Evolutionary conservation across 2,888 invertebrate genomes (phyloP), one percentile per base, ranked within the genome.

Genomic region (Amblyteles armatorius): DNA sequence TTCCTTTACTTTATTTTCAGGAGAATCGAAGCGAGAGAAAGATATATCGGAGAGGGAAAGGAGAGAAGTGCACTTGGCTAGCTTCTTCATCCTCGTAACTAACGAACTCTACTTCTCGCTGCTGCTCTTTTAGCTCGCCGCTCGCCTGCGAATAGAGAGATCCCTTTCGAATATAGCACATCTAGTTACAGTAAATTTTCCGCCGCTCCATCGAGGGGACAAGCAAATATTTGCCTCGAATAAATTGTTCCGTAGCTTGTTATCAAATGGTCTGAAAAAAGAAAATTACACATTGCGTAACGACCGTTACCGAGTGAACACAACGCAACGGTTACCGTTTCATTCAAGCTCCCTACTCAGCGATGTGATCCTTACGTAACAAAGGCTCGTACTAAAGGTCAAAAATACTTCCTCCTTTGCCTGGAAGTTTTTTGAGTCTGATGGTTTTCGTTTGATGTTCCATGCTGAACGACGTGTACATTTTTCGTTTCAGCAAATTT

Each of bases 21-120:
- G n/a, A 78, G 29, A 60, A 63, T 19, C 69, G 63, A 63, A 74
- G 50, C 44, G 55, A 55, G 63, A 52, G 67, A 57, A 52, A 57
- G 69, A 73, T 40, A 63, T 22, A 65, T 76, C 50, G 52, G 50
- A 19, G 50, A 19, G 60, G 65, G 33, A 67, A 65, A 52, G 76
- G 57, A 22, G 40, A 48, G 72, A 36, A 65, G 72, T 63, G 60
- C 48, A 63, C 26, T 72, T 68, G 77, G 76, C 44, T 57, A 55
- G 65, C 65, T 77, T 81, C 60, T 63, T 81, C 52, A 81, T 76
- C 69, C 68, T 81, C 81, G 40, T 48, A 81, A 81, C 74, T 74
- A 76, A 81, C 74, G 69, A 81, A 76, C 74, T 81, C 80, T 80
- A 48, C 67, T 80, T 74, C 52, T 13, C 19, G 60, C 65, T 52